phyloP scores from a whole-genome alignment of 2,888 invertebrate genomes.

The Steromphala cineraria region DNA sequence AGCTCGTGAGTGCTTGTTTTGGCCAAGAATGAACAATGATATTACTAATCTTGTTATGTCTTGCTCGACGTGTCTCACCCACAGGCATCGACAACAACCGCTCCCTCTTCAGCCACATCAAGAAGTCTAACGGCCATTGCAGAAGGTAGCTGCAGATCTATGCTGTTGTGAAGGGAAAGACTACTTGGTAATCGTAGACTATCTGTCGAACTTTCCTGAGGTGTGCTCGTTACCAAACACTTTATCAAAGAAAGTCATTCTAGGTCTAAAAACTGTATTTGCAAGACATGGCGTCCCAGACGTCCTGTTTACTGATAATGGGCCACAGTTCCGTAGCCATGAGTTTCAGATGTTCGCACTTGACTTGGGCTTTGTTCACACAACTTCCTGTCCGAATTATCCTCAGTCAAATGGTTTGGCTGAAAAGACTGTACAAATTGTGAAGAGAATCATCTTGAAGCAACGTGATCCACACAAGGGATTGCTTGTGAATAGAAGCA shows the following conservation, averaged over 20 bases:
- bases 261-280: background rate
- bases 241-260: background rate
- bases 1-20: conserved; percentile 25
- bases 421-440: conserved; percentile 32
- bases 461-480: background rate
- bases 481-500: conserved; percentile 33
- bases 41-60: conserved; percentile 6
- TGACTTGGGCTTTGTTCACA: conserved; percentile 25
- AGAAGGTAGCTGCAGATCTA: conserved; percentile 21
- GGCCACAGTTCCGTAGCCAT: background rate
- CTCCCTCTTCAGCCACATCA: conserved; percentile 16
- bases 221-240: background rate
- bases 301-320: conserved; percentile 22
- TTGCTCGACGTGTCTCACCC: conserved; percentile 20
- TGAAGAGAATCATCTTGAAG: conserved; percentile 34
- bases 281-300: conserved; percentile 22
- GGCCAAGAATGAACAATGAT: conserved; percentile 26
- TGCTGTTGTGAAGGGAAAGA: background rate
- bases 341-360: conserved; percentile 26
- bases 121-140: conserved; percentile 19
- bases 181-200: conserved; percentile 12
- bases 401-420: conserved; percentile 32
- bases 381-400: conserved; percentile 25
- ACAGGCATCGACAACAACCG: background rate
- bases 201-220: conserved; percentile 16